Conservation (phyloP, 2,797 vertebrate genomes). For the Trichosurus vulpecula region DNA sequence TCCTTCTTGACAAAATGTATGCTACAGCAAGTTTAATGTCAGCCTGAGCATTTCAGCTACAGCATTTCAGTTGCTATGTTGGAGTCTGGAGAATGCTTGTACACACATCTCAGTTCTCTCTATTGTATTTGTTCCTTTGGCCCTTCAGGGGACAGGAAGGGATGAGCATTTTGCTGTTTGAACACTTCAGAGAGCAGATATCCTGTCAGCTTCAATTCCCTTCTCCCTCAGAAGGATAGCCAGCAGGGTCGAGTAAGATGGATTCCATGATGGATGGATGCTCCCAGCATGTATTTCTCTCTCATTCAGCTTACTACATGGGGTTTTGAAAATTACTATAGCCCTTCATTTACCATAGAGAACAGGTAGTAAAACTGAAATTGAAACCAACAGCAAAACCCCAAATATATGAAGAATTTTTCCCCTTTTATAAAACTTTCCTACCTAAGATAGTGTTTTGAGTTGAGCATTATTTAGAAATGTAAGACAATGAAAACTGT, state of each 20-base stretch:
- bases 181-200: slow-evolving; percentile 30
- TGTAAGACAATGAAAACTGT: neutral
- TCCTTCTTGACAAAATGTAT: neutral
- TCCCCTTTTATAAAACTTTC: neutral
- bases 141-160: neutral
- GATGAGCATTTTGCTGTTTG: slow-evolving; percentile 6
- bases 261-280: neutral
- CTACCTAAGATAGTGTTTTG: slow-evolving; percentile 26
- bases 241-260: neutral
- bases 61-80: neutral
- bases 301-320: neutral
- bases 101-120: neutral
- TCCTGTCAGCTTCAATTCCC: slow-evolving; percentile 11
- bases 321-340: slow-evolving; percentile 15
- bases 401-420: slow-evolving; percentile 36
- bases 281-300: neutral
- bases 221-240: slow-evolving; percentile 6
- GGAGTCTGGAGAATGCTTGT: neutral
- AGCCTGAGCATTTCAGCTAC: neutral
- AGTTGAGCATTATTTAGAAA: slow-evolving; percentile 28
- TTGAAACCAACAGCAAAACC: neutral
- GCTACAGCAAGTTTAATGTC: neutral
- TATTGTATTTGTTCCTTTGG: neutral
- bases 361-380: neutral
- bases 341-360: neutral